Base-by-base conservation (phyloP, 1,140 invertebrate genomes). In the Watersipora subatra region DNA sequence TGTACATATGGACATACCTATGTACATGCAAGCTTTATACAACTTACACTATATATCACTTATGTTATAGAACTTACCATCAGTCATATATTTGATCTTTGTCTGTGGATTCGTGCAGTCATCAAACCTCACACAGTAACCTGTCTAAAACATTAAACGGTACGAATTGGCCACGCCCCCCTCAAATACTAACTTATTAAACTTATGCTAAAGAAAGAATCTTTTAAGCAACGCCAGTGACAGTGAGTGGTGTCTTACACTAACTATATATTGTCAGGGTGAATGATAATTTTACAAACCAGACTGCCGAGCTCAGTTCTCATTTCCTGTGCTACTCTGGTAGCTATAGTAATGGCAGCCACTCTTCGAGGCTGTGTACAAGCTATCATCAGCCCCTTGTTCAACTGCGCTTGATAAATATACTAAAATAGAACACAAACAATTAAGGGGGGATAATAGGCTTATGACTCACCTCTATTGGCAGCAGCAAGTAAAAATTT, bases 91-190 rank as follows among this genome's bases (percentile, higher is more conserved):
- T 76, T 84, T 82, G 7, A 96, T 86, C 80, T 87, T 88, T 0
- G 93, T 96, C 62, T 83, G 80, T 0, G 83, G 71, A 61, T 86
- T 87, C 0, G 88, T 88, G 0, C 85, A 82, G 80, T 94, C 89
- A 80, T 96, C 92, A 85, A 97, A 97, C 71, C 95, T 84, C 0
- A 98, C 91, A 70, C 87, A 87, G 75, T 95, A 98, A 0, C 93
- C 93, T 57, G 95, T 81, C 81, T 76, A 34, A 0, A 46, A 64
- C 0, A n/a, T n/a, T n/a, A n/a, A n/a, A n/a, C n/a, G n/a, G n/a
- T 1, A 30, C n/a, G n/a, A n/a, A n/a, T n/a, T n/a, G n/a, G n/a
- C n/a, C n/a, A n/a, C n/a, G n/a, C n/a, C n/a, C n/a, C n/a, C n/a
- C n/a, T n/a, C n/a, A n/a, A n/a, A n/a, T n/a, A n/a, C n/a, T n/a